Percentiles rank a stretch among this genome's conserved stretches.
These are phyloP conservation scores for Rotaria magnacalcarata DNA, from an alignment of 2,888 invertebrate species.

Conservation along the genomic window DNA sequence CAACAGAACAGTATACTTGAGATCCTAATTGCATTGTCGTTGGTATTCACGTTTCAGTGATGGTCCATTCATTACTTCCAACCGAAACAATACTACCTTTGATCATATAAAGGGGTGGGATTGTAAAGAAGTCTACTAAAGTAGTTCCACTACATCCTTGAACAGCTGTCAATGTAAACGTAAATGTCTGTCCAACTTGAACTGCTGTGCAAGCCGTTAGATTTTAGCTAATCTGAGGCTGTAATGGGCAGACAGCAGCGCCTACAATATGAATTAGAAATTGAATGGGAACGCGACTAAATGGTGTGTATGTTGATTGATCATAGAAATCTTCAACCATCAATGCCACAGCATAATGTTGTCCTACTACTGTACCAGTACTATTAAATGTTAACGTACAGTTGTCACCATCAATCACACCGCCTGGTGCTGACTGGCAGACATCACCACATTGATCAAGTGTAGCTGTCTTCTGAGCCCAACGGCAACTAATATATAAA, in stretches of 20 bases:
- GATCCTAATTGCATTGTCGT: background rate
- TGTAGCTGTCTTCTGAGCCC: background rate
- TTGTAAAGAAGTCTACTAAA: background rate
- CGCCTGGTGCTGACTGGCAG: background rate
- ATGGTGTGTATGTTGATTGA: background rate
- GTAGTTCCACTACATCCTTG: background rate
- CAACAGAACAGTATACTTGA: background rate
- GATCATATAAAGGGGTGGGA: background rate
- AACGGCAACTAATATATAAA: background rate
- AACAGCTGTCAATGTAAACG: background rate
- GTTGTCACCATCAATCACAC: background rate
- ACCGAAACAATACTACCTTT: background rate
- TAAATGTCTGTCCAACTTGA: background rate
- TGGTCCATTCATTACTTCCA: background rate
- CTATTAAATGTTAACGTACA: background rate
- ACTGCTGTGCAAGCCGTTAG: background rate
- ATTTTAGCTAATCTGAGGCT: background rate
- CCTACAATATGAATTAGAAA: background rate
- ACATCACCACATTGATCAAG: background rate
- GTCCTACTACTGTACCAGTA: background rate
- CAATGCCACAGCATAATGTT: background rate
- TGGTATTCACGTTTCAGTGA: background rate
- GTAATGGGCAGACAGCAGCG: background rate
- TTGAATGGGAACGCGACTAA: background rate
- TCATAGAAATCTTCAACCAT: conserved; percentile 33